Base-by-base conservation (phyloP, 1,140 invertebrate genomes). In the Hylaeus volcanicus region DNA sequence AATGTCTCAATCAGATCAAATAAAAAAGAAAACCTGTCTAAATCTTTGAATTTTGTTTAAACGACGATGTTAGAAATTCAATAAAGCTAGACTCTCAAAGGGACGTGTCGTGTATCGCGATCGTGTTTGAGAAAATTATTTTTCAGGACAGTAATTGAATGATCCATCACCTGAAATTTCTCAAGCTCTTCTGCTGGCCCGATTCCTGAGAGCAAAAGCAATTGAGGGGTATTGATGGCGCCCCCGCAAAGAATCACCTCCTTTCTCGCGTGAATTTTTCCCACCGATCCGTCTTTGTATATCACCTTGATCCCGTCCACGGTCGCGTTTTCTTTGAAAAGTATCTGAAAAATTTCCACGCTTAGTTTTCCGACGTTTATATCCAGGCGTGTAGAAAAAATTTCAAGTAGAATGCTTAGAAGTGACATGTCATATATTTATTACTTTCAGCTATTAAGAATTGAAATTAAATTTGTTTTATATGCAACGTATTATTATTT, bases 211-310 rank as follows among this genome's bases (percentile, higher is more conserved):
- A 96, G 89, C 89, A 97, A 94, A 6, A 98, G 92, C 15, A 98
- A 90, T 68, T 96, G 96, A 26, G 96, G 96, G 1, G 95, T 95
- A 88, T 96, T 95, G 43, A 96, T 93, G 1, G 96, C 93, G 5
- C 96, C 96, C 1, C 96, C 95, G 55, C 94, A 94, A n/a, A 97
- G 82, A 26, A 97, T 95, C 11, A 97, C 94, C 88, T 97, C 96
- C 55, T 93, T 94, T n/a, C 93, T 93, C 0, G 95, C 95, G 61
- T 93, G 90, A 37, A 96, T 93, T 53, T 90, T 94, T 79, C 94
- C 90, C 2, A 77, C 58, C 15, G 86, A 83, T 11, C 91, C 92
- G 76, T 94, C 88, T 55, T 88, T 83, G 77, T 93, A 93, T 70
- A 94, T 89, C 69, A 95, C 93, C 88, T 96, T 94, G 3, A 97